Evolutionary conservation across 1,140 invertebrate genomes (phyloP).

Genomic region (Bombus soroeensis): DNA sequence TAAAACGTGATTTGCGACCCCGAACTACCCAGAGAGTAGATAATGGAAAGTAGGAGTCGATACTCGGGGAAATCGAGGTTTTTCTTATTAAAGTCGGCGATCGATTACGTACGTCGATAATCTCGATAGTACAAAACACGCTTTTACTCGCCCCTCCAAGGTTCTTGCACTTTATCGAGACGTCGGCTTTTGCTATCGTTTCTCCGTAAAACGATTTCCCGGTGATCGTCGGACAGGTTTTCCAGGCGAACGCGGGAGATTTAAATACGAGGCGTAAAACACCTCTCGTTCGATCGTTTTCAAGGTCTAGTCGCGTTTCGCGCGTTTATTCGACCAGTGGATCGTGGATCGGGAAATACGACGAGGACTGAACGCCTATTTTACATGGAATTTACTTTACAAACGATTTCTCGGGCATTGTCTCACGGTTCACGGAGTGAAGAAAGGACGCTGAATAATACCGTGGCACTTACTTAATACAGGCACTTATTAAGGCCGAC

Average conservation of each 20-base stretch:
- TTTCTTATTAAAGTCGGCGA: background rate
- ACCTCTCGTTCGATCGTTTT: background rate
- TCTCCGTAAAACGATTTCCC: background rate
- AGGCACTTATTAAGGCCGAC: conserved; percentile 44
- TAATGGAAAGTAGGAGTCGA: no score
- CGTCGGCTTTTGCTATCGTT: background rate
- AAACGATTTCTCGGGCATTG: background rate
- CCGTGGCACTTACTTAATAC: conserved; percentile 46
- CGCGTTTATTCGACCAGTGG: background rate
- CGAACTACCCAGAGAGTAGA: background rate
- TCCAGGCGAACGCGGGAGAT: background rate
- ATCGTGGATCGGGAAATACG: background rate
- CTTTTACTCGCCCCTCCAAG: background rate
- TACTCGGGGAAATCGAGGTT: background rate
- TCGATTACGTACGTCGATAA: background rate
- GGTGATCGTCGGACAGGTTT: background rate
- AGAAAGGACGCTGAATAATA: conserved; percentile 41
- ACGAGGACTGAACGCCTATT: background rate
- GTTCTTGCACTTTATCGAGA: background rate
- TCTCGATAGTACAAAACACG: background rate
- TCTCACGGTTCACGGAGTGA: background rate
- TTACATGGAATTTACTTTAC: background rate
- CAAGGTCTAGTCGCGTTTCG: background rate
- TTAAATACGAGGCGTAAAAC: background rate
- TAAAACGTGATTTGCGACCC: background rate